Evolutionary conservation across 2,888 invertebrate genomes (phyloP).

Genomic region (Apodemia zela): DNA sequence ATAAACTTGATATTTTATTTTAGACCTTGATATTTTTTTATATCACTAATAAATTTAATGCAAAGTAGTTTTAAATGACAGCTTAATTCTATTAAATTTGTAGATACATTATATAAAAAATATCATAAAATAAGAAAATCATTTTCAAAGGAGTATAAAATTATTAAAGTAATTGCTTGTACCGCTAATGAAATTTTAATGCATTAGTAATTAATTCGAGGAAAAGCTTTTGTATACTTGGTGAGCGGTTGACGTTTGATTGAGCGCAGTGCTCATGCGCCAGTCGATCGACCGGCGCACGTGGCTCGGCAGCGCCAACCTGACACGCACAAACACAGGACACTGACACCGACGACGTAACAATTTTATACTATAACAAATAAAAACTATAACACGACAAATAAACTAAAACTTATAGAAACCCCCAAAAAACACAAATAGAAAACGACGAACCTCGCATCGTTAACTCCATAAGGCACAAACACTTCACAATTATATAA

Average conservation of each 20-base stretch:
- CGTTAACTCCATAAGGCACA: slow-evolving; percentile 1
- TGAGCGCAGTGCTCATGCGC: slow-evolving; percentile 53
- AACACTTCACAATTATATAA: slow-evolving; percentile 1
- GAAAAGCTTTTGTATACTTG: slow-evolving; percentile 28
- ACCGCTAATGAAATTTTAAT: slow-evolving; percentile 15
- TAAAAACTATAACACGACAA: slow-evolving; percentile 17
- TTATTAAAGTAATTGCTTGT: neutral
- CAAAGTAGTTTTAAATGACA: too few relatives aligned
- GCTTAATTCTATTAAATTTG: too few relatives aligned
- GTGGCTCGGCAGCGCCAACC: slow-evolving; percentile 43
- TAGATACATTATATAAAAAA: too few relatives aligned
- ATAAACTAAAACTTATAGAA: slow-evolving; percentile 19
- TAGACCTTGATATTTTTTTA: too few relatives aligned
- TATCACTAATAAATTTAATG: too few relatives aligned
- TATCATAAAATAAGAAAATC: too few relatives aligned
- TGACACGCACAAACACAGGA: slow-evolving; percentile 40
- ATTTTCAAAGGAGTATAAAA: too few relatives aligned
- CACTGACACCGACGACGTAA: slow-evolving; percentile 32
- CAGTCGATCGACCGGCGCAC: slow-evolving; percentile 66
- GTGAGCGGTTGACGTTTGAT: slow-evolving; percentile 45
- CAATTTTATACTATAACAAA: neutral
- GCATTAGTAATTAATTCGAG: slow-evolving; percentile 26
- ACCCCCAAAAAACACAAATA: slow-evolving; percentile 23
- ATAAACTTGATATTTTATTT: too few relatives aligned
- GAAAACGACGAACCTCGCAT: slow-evolving; percentile 17